Conservation (phyloP, 2,888 invertebrate species). For the Prenolepis imparis region DNA sequence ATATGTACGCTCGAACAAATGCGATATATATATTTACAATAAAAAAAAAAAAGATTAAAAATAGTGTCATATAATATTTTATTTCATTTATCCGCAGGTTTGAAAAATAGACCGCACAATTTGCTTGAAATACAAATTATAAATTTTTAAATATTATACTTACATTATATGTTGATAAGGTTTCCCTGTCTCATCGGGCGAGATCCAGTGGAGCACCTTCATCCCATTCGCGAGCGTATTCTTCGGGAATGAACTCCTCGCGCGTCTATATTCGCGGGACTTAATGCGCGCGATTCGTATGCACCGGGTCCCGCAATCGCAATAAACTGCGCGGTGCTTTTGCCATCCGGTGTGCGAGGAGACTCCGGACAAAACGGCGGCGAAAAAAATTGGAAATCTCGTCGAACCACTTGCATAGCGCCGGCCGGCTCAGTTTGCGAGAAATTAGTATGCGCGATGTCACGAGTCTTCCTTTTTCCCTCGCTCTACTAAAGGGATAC, state of each 20-base stretch:
- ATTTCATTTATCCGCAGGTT: not conserved
- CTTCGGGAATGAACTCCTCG: constrained; percentile 42
- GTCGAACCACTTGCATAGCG: constrained; percentile 51
- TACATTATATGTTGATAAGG: not conserved
- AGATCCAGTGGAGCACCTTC: not conserved
- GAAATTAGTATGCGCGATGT: constrained; percentile 50
- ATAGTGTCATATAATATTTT: not conserved
- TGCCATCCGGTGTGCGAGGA: constrained; percentile 33
- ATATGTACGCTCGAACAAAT: not conserved
- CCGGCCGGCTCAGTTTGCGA: constrained; percentile 46
- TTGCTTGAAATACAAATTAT: not conserved
- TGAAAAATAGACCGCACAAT: not conserved
- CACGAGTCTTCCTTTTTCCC: constrained; percentile 16
- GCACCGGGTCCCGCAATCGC: constrained; percentile 49
- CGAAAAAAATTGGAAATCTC: constrained; percentile 59
- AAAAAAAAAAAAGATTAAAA: not conserved
- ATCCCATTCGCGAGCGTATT: not conserved
- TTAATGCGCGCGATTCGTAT: constrained; percentile 58
- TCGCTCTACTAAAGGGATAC: not conserved
- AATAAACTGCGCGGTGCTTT: constrained; percentile 56
- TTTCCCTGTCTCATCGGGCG: constrained; percentile 10
- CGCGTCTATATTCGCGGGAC: constrained; percentile 44
- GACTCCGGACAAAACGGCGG: constrained; percentile 45
- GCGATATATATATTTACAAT: not conserved
- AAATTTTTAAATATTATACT: no score